Conservation (phyloP, 1,140 invertebrate species). For the Achroia grisella region DNA sequence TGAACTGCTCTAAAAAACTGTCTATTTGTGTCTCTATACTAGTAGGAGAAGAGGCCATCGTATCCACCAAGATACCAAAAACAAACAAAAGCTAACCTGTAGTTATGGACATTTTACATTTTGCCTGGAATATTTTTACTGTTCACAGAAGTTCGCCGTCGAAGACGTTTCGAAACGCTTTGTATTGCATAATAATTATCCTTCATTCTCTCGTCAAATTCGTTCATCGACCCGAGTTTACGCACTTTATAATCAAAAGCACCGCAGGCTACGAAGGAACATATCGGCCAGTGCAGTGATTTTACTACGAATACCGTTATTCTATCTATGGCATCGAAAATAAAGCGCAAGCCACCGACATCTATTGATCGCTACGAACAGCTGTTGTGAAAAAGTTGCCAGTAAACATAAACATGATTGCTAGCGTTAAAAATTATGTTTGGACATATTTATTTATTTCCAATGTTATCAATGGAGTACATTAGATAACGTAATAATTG, state of each 20-base stretch:
- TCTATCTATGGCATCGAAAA: constrained; percentile 59
- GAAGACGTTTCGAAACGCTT: constrained; percentile 13
- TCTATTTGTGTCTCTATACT: constrained; percentile 87
- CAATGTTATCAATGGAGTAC: too few species aligned
- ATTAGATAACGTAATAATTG: too few species aligned
- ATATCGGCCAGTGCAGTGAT: constrained; percentile 47
- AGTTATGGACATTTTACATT: constrained; percentile 38
- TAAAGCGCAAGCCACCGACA: constrained; percentile 68
- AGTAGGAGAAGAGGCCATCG: constrained; percentile 79
- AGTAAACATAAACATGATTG: constrained; percentile 4
- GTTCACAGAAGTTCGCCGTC: background rate
- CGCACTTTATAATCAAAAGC: constrained; percentile 40
- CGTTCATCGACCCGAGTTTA: constrained; percentile 40
- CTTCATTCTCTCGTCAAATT: constrained; percentile 32
- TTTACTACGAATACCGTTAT: constrained; percentile 69
- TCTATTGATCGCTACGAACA: constrained; percentile 64
- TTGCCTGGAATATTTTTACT: background rate
- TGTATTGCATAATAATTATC: constrained; percentile 32
- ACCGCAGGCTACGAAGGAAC: constrained; percentile 45
- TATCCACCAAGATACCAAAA: constrained; percentile 64
- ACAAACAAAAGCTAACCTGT: constrained; percentile 47
- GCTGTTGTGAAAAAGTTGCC: constrained; percentile 52
- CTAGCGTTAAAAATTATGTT: background rate
- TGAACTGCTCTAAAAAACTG: constrained; percentile 86
- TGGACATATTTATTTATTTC: too few species aligned